Base-by-base conservation (phyloP, 2,888 invertebrate genomes). In the Lutraria lutraria region DNA sequence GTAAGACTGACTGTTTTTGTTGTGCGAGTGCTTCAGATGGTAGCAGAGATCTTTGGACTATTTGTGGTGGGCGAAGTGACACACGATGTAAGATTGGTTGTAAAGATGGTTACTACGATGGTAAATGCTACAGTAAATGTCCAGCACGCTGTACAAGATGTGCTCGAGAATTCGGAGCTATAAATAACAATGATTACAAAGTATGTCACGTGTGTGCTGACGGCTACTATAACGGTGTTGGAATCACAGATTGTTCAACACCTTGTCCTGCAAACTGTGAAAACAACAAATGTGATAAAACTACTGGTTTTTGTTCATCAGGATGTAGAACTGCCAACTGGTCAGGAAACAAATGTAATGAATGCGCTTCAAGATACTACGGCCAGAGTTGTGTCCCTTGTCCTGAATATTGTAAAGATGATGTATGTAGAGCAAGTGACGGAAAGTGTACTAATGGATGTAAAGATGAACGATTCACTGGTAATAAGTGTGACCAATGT, bases 41-140 rank as follows among this genome's bases (percentile, higher is more conserved):
- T 21, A 21, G 21, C 21, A 21, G 21, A n/a, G 21, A 60, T 60
- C 43, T 43, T 43, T 2, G 43, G 43, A 43, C 8, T 43, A 60
- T 60, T 8, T 60, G 60, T 21, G n/a, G 19, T 8, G 60, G n/a
- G 8, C 15, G 6, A 19, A 43, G 43, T 43, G 56, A 60, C n/a
- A 60, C 8, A 8, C 6, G n/a, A 25, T 82, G 82, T 53, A 29
- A 16, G 8, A 29, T 29, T 13, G 82, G 82, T 19, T 82, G 82
- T 82, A 82, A 56, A 52, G 60, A 82, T 82, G 82, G 82, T 56
- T 56, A 82, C 31, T 56, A 25, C 16, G 82, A 60, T 8, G 56
- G 29, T 4, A 56, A 56, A 31, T 82, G 82, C 60, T 60, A 60
- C 31, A 34, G 31, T 31, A 29, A 3, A 60, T 82, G 82, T 53